Conservation (phyloP, 2,888 invertebrate genomes). For the Spodoptera littoralis region DNA sequence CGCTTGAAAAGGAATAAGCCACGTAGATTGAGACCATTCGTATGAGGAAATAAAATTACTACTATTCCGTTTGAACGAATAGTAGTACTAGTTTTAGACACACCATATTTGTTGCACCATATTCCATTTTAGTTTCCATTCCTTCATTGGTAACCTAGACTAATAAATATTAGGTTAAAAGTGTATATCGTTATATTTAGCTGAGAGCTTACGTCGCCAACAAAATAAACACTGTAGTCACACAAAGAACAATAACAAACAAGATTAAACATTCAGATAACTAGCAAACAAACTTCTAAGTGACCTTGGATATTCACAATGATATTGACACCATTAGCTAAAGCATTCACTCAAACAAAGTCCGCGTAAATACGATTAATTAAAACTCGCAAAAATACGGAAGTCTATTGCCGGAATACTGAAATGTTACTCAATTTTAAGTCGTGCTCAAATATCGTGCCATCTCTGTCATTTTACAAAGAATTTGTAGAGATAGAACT, state of each 20-base stretch:
- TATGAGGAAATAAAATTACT: constrained; percentile 32
- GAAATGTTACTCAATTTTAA: no score
- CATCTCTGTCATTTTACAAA: no score
- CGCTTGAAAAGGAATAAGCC: constrained; percentile 35
- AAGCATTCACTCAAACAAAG: constrained; percentile 6
- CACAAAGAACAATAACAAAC: no score
- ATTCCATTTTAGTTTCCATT: constrained; percentile 1
- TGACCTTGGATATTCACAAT: constrained; percentile 12
- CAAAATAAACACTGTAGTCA: no score
- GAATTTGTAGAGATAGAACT: no score
- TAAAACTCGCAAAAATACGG: constrained; percentile 2
- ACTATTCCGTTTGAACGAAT: constrained; percentile 14
- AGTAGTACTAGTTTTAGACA: constrained; percentile 11
- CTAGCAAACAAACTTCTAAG: not conserved
- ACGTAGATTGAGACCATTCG: constrained; percentile 32
- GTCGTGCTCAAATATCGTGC: no score
- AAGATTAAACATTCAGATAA: not conserved
- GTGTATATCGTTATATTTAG: not conserved
- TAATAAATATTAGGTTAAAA: not conserved
- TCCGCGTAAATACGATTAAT: constrained; percentile 19
- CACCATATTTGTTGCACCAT: constrained; percentile 7
- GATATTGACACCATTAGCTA: constrained; percentile 20
- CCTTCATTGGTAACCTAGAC: not conserved
- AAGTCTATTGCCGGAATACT: no score
- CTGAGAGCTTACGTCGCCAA: no score